Evolutionary conservation across 2,888 invertebrate species (phyloP).

Genomic region (Andrena bucephala): DNA sequence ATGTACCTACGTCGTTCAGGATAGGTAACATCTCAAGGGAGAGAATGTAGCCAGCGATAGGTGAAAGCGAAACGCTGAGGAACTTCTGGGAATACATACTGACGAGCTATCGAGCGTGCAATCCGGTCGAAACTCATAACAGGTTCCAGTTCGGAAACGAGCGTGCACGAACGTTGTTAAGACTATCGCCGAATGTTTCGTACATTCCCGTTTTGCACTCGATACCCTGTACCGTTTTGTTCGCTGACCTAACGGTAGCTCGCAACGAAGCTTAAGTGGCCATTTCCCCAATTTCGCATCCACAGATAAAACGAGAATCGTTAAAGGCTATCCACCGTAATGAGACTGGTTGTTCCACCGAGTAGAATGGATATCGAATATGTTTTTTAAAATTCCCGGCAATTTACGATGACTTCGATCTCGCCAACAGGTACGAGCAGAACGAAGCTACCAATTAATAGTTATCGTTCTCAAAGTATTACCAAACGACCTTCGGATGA

Average conservation of each 20-base stretch:
- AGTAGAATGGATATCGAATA: conserved; percentile 33
- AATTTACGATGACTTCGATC: conserved; percentile 11
- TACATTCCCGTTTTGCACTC: neutral
- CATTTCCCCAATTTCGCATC: conserved; percentile 34
- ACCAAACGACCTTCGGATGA: neutral
- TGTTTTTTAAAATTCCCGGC: conserved; percentile 15
- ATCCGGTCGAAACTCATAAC: conserved; percentile 36
- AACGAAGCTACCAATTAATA: neutral
- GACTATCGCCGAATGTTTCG: conserved; percentile 33
- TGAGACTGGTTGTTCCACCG: neutral
- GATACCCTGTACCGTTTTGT: conserved; percentile 26
- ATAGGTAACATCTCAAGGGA: neutral
- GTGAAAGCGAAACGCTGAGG: neutral
- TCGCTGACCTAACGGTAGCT: neutral
- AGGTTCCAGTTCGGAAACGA: conserved; percentile 18
- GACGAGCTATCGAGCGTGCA: conserved; percentile 19
- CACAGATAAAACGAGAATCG: conserved; percentile 25
- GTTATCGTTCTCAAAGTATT: neutral
- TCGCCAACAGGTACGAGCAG: neutral
- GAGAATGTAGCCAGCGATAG: conserved; percentile 1
- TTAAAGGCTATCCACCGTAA: conserved; percentile 32
- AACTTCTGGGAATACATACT: conserved; percentile 27
- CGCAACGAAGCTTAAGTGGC: conserved; percentile 45
- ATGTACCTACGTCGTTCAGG: neutral
- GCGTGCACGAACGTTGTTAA: conserved; percentile 38